phyloP scores from a whole-genome alignment of 2,797 vertebrate species.

The Arnoldichthys spilopterus region DNA sequence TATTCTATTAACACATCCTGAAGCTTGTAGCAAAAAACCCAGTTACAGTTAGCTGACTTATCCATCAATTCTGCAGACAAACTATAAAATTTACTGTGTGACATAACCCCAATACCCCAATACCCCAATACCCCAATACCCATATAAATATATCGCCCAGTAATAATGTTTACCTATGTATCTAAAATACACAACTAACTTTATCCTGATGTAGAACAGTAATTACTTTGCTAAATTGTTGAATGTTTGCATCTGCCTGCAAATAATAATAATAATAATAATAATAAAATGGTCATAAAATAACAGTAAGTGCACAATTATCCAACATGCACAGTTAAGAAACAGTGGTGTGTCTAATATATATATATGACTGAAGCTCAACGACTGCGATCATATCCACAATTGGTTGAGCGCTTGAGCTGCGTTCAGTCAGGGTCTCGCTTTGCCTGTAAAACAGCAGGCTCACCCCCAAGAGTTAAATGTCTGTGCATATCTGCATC shows the following conservation, averaged over 20 bases:
- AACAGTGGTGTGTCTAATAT: background rate
- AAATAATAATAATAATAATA: background rate
- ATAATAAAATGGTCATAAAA: no score
- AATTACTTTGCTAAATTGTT: background rate
- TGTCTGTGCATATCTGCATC: slow-evolving; percentile 24
- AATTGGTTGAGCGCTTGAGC: slow-evolving; percentile 20
- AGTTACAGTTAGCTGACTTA: no score
- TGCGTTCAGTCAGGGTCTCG: slow-evolving; percentile 40
- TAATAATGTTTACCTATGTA: no score
- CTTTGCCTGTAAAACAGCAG: slow-evolving; percentile 29
- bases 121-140: no score
- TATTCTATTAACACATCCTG: no score
- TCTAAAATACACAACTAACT: no score
- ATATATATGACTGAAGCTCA: slow-evolving; percentile 7
- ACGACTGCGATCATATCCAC: background rate
- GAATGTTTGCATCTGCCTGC: background rate
- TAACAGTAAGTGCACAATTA: background rate
- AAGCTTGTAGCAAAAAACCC: no score
- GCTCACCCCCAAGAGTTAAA: slow-evolving; percentile 14
- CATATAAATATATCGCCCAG: no score
- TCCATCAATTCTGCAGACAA: no score
- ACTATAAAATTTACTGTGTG: no score
- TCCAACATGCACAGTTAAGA: background rate
- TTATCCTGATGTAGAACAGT: background rate
- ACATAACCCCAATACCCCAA: no score